Evolutionary conservation across 2,113 vertebrate species (phyloP), one percentile per base, ranked within the genome.

Genomic region (Leucoraja erinaceus): DNA sequence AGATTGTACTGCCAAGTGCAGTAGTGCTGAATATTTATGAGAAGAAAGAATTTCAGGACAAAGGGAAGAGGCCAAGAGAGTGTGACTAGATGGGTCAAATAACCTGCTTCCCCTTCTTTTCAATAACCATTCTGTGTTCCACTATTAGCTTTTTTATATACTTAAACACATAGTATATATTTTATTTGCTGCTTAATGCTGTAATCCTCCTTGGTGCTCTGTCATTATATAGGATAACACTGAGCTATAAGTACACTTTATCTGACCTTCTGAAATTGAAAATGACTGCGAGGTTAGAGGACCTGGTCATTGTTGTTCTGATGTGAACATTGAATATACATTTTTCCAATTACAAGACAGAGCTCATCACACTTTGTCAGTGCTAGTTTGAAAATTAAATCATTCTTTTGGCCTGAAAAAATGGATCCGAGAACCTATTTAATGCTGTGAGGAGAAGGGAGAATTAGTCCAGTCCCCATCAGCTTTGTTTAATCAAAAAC

Each of bases 201-300:
- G 56, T 83, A 56, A 83, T 83, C 79, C 79, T 83, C 38, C 12
- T 8, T 54, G 47, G 18, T 56, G 47, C 79, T 83, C 47, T 83
- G 0, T 10, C 38, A 56, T 54, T 83, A 56, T 20, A 81, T 47
- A 22, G 12, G 33, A 54, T 33, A 83, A 47, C 47, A 56, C 79
- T 25, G 47, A 56, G 33, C 47, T 83, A 83, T 54, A 83, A 56
- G 20, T 54, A 83, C 79, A 83, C 22, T 83, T 83, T 83, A 83
- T 56, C 79, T 54, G 79, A 22, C 79, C 54, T 59, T 22, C 81
- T 84, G 81, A 84, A 54, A 84, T 83, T 84, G 81, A 59, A 59
- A 61, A 47, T 84, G 81, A 61, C 59, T 56, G 28, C 11, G 79
- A 84, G 81, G 25, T 22, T 28, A 61, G 22, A 28, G 10, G 8